phyloP scores from a whole-genome alignment of 2,113 vertebrate species.

The Tachysurus fulvidraco region DNA sequence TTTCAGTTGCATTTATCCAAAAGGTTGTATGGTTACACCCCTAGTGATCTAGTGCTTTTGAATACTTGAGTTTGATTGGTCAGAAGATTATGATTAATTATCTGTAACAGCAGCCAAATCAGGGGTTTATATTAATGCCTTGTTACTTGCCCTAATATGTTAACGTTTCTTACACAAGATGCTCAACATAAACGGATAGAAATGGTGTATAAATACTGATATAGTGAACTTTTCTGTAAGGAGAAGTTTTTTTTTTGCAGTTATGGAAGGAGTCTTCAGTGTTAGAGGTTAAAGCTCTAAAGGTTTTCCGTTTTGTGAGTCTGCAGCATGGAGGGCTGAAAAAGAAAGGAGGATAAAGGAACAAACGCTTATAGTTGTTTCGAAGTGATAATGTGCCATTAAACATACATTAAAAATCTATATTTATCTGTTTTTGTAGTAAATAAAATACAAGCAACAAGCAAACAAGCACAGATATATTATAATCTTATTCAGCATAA shows the following conservation, averaged over 20 bases:
- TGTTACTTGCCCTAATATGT: neutral
- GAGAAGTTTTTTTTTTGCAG: neutral
- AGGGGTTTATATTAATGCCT: neutral
- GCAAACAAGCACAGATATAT: too few relatives aligned
- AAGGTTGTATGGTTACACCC: neutral
- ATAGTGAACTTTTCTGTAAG: neutral
- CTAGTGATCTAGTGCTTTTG: neutral
- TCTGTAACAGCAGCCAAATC: neutral
- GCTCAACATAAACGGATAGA: neutral
- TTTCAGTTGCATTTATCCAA: slow-evolving; percentile 1
- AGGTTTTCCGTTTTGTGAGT: neutral
- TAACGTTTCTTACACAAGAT: neutral
- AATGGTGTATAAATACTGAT: neutral
- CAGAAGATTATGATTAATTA: neutral
- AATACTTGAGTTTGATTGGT: neutral
- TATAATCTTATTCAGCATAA: too few relatives aligned
- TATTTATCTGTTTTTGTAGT: too few relatives aligned
- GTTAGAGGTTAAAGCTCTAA: neutral
- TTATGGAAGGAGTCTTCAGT: too few relatives aligned
- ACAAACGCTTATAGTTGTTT: neutral
- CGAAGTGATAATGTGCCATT: neutral
- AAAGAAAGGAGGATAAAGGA: neutral
- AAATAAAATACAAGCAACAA: too few relatives aligned
- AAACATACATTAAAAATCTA: too few relatives aligned
- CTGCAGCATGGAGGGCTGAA: neutral